A percentile compares a stretch with the other conserved stretches of the same genome.
Conservation (phyloP, 2,113 vertebrate genomes). For the Paralichthys olivaceus region DNA sequence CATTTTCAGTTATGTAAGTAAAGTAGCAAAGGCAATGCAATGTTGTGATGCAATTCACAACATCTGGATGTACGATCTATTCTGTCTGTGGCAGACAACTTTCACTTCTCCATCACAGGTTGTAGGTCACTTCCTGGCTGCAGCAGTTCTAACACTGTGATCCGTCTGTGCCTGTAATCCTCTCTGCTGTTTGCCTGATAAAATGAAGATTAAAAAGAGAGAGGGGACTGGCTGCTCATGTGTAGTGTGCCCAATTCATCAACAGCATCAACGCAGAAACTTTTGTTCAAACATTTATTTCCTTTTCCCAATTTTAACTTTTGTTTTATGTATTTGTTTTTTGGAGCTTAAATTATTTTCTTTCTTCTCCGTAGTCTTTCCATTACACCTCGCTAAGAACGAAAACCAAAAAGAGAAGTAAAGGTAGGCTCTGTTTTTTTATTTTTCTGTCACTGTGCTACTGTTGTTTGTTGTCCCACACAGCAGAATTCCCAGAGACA, state of each 20-base stretch:
- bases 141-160: conserved; percentile 17
- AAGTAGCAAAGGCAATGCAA: not conserved
- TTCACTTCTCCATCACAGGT: conserved; percentile 40
- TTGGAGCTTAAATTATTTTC: conserved; percentile 41
- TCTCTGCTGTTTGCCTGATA: conserved; percentile 36
- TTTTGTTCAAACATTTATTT: not conserved
- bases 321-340: not conserved
- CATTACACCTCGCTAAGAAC: conserved; percentile 91
- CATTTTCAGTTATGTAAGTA: not conserved
- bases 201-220: conserved; percentile 36
- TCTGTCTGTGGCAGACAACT: conserved; percentile 18
- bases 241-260: conserved; percentile 1
- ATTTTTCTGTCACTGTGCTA: not conserved
- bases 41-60: not conserved
- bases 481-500: not conserved
- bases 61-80: not conserved
- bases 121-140: conserved; percentile 46
- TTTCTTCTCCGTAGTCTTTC: conserved; percentile 84
- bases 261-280: not conserved
- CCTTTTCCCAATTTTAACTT: not conserved
- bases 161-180: conserved; percentile 50
- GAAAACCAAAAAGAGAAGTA: conserved; percentile 92
- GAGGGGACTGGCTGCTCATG: conserved; percentile 10
- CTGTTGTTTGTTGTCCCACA: not conserved
- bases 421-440: conserved; percentile 81